Base-by-base conservation (phyloP, 2,113 vertebrate species). In the Thalassarche chlororhynchos region DNA sequence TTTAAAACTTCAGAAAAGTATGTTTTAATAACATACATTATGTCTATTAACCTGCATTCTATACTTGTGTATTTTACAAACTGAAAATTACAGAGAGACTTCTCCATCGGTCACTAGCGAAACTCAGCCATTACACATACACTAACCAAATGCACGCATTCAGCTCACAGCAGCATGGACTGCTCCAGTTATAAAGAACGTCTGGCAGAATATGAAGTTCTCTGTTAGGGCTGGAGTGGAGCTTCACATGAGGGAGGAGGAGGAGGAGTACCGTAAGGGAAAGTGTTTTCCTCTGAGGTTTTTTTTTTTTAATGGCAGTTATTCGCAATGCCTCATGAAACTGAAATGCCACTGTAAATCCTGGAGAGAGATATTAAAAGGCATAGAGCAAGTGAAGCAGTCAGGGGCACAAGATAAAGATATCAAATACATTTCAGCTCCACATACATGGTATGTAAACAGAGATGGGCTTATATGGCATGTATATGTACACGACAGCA, bases 21-120 rank as follows among this genome's bases (percentile, higher is more conserved):
- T 40, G 32, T 29, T 74, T 87, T 57, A 84, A 20, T 28, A 74
- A 31, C 44, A 36, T 24, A 19, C 14, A 55, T 68, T 34, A 34
- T 61, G 8, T 40, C 23, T 75, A 32, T 51, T 55, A 57, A 61
- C 10, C 10, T 38, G 46, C 12, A 64, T 55, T 75, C 44, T 72
- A 5, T 12, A 21, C 10, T n/a, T 57, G 24, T 25, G 7, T 18
- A 38, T 18, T 42, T 82, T 14, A 70, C 2, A 4, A 70, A 80
- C 0, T 3, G 31, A 83, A 65, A 40, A 49, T 57, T 34, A 68
- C 21, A 58, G 19, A 26, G 16, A 75, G 4, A 55, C 17, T 87
- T 69, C n/a, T 64, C 31, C 25, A 16, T 1, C 1, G 1, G 31
- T 44, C 60, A 17, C 34, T 36, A 21, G 7, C 0, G 0, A 24